Base-by-base conservation (phyloP, 1,140 invertebrate genomes). In the Brachionus sp. region DNA sequence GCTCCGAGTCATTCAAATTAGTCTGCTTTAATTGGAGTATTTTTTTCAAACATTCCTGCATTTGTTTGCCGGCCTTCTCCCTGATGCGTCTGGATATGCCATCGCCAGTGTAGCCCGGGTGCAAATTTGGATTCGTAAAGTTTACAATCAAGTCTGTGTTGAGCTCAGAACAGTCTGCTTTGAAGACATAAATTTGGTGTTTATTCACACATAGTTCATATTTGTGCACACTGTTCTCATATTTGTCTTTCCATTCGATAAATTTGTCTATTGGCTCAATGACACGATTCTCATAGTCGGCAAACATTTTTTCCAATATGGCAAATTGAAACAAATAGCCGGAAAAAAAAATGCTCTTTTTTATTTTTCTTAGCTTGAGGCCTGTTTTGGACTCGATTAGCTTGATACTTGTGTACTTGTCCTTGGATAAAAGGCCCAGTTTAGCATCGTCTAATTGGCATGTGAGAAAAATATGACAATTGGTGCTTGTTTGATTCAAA, bases 1-100 rank as follows among this genome's bases (percentile, higher is more conserved):
- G 13, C 5, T 75, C 42, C 2, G n/a, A 25, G 29, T 46, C 35
- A 7, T 19, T 1, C 16, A 78, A 42, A 62, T 10, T 19, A n/a
- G 10, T 0, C 1, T 50, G 3, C 42, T 37, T n/a, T 7, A 12
- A 25, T 25, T 80, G 50, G 16, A 80, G 62, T 16, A 80, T 29
- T 37, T 80, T 80, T 62, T 80, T 80, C n/a, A 57, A 29, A 13
- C 37, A 19, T 29, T 80, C 77, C 29, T 80, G 77, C 50, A 80
- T 62, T 80, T 62, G 62, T 44, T 62, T 80, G 9, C 77, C 77
- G 7, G 35, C 77, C 16, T 80, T 80, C 57, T 80, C 77, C 5
- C 77, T 35, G 9, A 80, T 66, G 5, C 77, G 33, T 10, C 77
- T 35, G 0, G 77, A 57, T 39, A 80, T 62, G 12, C 50, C 77